Evolutionary conservation across 23 tunicate species (phyloP).

Genomic region (Diplosoma virens): DNA sequence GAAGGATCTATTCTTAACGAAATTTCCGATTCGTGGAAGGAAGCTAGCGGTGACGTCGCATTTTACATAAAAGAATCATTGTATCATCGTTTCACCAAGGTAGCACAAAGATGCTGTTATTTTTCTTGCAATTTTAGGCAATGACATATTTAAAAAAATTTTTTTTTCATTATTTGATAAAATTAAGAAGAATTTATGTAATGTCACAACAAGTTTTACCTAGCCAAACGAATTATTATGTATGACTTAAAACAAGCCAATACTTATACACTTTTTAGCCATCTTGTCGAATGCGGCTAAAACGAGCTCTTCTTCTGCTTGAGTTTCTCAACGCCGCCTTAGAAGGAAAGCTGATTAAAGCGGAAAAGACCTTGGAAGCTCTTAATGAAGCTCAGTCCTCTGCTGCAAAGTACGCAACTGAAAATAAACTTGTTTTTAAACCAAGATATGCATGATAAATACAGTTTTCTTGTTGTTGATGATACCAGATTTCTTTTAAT

Average conservation of each 20-base stretch:
- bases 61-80: conserved; percentile 40
- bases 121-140: no score
- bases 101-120: no score
- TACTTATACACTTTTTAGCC: conserved; percentile 30
- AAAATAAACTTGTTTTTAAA: no score
- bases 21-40: conserved; percentile 52
- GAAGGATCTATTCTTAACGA: conserved; percentile 47
- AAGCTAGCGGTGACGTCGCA: conserved; percentile 50
- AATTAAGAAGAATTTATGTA: no score
- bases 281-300: conserved; percentile 44
- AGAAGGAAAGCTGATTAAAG: conserved; percentile 39
- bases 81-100: conserved; percentile 59
- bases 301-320: conserved; percentile 44
- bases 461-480: no score
- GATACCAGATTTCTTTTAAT: no score
- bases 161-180: no score
- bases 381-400: conserved; percentile 1
- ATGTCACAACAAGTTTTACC: no score
- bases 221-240: not conserved
- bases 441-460: no score
- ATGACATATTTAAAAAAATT: no score
- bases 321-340: conserved; percentile 56
- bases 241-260: not conserved
- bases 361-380: conserved; percentile 3
- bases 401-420: not conserved